Evolutionary conservation across 2,888 invertebrate species (phyloP).

Genomic region (Cephus nigrinus): DNA sequence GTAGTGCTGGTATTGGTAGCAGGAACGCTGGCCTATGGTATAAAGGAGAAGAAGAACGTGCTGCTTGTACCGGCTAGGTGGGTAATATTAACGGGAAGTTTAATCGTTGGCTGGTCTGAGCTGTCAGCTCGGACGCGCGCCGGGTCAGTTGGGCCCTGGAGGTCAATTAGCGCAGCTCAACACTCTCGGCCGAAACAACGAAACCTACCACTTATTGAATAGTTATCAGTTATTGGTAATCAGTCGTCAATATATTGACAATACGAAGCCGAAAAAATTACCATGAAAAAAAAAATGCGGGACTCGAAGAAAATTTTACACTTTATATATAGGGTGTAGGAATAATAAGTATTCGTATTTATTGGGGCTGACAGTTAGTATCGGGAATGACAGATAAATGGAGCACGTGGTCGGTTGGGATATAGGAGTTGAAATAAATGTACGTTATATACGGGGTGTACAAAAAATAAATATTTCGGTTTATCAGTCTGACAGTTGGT

Average conservation of each 20-base stretch:
- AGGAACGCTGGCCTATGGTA: background rate
- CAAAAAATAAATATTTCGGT: background rate
- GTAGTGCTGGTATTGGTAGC: background rate
- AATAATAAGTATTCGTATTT: background rate
- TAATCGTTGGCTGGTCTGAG: constrained; percentile 59
- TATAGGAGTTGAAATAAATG: background rate
- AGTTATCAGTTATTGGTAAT: background rate
- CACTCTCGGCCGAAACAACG: constrained; percentile 41
- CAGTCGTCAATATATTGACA: background rate
- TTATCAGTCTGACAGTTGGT: background rate
- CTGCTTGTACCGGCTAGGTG: constrained; percentile 21
- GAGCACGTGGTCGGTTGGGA: background rate
- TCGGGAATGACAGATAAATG: background rate
- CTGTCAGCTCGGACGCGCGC: constrained; percentile 61
- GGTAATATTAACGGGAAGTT: constrained; percentile 63
- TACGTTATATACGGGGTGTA: background rate
- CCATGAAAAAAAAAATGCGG: background rate
- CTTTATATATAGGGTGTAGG: background rate
- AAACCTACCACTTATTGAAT: background rate
- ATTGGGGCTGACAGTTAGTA: background rate
- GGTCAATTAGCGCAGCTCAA: constrained; percentile 65
- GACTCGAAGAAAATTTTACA: background rate
- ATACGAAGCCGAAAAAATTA: background rate
- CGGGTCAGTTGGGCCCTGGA: constrained; percentile 61
- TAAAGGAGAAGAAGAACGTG: background rate